Evolutionary conservation across 2,888 invertebrate genomes (phyloP).

Genomic region (Nomada ruficornis): DNA sequence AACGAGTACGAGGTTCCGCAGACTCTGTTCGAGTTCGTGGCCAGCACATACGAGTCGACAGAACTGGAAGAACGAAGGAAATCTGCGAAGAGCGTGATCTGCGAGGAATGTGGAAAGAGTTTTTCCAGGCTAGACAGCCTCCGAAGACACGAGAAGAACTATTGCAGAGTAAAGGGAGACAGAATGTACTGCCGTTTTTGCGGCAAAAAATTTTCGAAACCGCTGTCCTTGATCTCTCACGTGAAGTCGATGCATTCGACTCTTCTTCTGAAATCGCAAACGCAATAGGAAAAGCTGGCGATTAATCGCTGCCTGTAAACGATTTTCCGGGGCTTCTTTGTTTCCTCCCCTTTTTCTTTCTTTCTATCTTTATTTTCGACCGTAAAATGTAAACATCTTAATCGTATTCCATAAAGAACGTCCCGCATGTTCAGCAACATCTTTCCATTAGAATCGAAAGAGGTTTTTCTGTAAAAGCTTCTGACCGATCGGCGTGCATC

Average conservation of each 20-base stretch:
- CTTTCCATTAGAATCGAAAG: not conserved
- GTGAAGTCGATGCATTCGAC: conserved; percentile 56
- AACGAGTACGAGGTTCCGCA: conserved; percentile 57
- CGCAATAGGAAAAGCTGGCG: not conserved
- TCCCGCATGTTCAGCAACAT: not conserved
- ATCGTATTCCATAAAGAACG: not conserved
- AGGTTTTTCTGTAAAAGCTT: not conserved
- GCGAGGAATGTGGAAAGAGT: conserved; percentile 73
- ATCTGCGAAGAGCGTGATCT: conserved; percentile 56
- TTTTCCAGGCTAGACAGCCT: conserved; percentile 78
- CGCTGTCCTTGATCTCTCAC: conserved; percentile 51
- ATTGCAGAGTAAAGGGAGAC: conserved; percentile 72
- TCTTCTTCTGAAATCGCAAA: conserved; percentile 12
- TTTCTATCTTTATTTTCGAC: not conserved
- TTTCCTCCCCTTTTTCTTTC: not conserved
- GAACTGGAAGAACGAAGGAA: conserved; percentile 50
- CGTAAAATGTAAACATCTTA: not conserved
- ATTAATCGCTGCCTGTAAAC: not conserved
- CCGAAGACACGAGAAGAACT: conserved; percentile 77
- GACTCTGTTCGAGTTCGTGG: conserved; percentile 62
- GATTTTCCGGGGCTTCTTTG: not conserved
- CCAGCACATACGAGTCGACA: conserved; percentile 48
- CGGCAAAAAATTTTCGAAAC: conserved; percentile 61
- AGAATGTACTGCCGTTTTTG: conserved; percentile 52
- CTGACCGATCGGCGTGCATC: not conserved